Percentiles rank a stretch among this genome's conserved stretches.
phyloP scores from a whole-genome alignment of 2,888 invertebrate species.

The Sarcophaga subvicina region DNA sequence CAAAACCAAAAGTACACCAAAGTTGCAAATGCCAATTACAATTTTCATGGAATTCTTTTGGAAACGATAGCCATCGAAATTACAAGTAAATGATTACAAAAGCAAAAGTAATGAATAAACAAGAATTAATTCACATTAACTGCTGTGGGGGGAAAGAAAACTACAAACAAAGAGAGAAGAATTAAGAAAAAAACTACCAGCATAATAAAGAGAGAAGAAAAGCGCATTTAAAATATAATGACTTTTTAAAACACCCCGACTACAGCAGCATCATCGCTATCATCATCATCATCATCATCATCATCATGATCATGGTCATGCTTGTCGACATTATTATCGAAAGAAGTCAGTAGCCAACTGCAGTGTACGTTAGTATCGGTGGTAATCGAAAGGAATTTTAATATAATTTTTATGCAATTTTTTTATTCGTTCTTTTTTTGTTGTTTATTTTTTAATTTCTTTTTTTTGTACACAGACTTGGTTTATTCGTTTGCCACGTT shows the following conservation, averaged over 20 bases:
- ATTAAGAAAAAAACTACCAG: background rate
- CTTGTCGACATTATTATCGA: background rate
- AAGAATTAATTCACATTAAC: constrained; percentile 31
- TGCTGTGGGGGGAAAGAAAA: background rate
- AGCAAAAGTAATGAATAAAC: too few relatives aligned
- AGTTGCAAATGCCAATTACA: too few relatives aligned
- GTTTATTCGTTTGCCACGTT: constrained; percentile 4
- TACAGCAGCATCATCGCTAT: background rate
- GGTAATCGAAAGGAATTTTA: constrained; percentile 22
- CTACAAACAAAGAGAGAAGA: constrained; percentile 4
- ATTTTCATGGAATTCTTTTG: too few relatives aligned
- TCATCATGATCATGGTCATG: background rate
- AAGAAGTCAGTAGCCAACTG: background rate
- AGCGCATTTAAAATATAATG: constrained; percentile 13
- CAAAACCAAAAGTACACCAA: too few relatives aligned
- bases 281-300: background rate
- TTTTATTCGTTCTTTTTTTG: background rate
- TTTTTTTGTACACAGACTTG: background rate
- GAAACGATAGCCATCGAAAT: too few relatives aligned
- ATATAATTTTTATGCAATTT: constrained; percentile 39
- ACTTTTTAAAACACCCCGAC: constrained; percentile 38
- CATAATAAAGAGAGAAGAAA: background rate
- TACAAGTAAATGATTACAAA: too few relatives aligned
- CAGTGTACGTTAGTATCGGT: background rate
- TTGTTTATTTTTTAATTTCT: background rate